Evolutionary conservation across 2,797 vertebrate genomes (phyloP), one percentile per base, ranked within the genome.

Genomic region (Dermochelys coriacea): DNA sequence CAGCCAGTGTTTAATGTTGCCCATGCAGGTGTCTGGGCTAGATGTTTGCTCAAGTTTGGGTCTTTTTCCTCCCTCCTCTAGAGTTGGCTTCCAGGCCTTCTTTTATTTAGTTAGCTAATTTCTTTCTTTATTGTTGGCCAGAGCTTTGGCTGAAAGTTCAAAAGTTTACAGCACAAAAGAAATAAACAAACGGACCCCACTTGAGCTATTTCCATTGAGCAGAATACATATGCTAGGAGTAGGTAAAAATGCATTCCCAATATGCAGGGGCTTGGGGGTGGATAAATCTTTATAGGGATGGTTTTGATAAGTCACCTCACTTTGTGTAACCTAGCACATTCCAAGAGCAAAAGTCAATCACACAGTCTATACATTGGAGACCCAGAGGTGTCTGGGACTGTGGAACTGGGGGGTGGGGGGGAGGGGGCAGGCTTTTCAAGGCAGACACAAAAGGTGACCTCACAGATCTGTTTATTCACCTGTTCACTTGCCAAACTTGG

Each of bases 91-190:
- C 54, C n/a, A 47, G 0, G 0, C 47, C 80, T 71, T 71, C 75
- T 80, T 85, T 93, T 5, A 84, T 12, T 47, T 84, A 83, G 19
- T 19, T 21, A 68, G 19, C 64, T 68, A 8, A 37, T 94, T 92
- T 95, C 95, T 96, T 95, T 96, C 21, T 95, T 95, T 96, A 95
- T 91, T 87, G 88, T 84, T 52, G 95, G 93, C 84, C 94, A 0
- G 59, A 82, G 94, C 87, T 91, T 68, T 89, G 92, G 91, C 84
- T 49, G 52, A 2, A 1, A 88, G 95, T 93, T 96, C 91, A 77
- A 0, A 12, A 94, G 89, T 92, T 95, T 90, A 71, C 31, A 41
- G 83, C 83, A 7, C 83, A 89, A 91, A 95, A 83, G 80, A 89
- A 95, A 91, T 49, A 95, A 27, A 57, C 5, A 27, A 29, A 29